Evolutionary conservation across 2,797 vertebrate genomes (phyloP).

Genomic region (Urophycis tenuis): DNA sequence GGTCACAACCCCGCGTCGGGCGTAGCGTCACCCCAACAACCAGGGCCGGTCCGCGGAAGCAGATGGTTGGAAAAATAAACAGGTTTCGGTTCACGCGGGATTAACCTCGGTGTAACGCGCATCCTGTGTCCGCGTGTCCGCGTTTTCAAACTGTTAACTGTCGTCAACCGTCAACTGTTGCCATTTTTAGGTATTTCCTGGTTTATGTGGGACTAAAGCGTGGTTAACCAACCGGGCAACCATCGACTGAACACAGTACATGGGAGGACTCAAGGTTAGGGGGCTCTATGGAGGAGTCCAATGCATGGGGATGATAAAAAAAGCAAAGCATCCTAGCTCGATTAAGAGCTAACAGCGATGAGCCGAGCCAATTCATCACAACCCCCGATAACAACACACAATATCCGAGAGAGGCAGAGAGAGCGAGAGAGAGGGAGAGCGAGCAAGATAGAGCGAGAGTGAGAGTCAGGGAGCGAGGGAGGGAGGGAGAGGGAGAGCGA

Average conservation of each 20-base stretch:
- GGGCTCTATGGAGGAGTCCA: too few relatives aligned
- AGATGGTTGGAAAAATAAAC: background rate
- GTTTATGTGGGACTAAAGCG: background rate
- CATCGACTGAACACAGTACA: background rate
- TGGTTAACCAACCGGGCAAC: conserved; percentile 13
- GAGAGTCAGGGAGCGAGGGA: too few relatives aligned
- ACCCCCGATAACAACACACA: background rate
- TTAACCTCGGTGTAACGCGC: too few relatives aligned
- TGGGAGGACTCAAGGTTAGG: background rate
- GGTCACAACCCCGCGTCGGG: background rate
- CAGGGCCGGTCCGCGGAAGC: background rate
- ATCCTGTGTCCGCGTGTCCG: too few relatives aligned
- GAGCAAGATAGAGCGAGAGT: too few relatives aligned
- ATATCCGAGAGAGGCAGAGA: too few relatives aligned
- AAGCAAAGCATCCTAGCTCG: background rate
- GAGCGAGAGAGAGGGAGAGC: too few relatives aligned
- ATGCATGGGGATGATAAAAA: too few relatives aligned
- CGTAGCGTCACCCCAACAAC: background rate
- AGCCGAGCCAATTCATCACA: background rate
- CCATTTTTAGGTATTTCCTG: background rate
- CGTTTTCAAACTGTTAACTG: too few relatives aligned
- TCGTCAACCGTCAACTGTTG: background rate
- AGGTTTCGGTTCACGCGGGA: background rate
- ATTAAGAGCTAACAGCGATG: background rate
- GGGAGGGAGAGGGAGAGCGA: background rate